A percentile compares a stretch with the other conserved stretches of the same genome.
phyloP scores from a whole-genome alignment of 2,888 invertebrate genomes.

The Mimumesa dahlbomi region DNA sequence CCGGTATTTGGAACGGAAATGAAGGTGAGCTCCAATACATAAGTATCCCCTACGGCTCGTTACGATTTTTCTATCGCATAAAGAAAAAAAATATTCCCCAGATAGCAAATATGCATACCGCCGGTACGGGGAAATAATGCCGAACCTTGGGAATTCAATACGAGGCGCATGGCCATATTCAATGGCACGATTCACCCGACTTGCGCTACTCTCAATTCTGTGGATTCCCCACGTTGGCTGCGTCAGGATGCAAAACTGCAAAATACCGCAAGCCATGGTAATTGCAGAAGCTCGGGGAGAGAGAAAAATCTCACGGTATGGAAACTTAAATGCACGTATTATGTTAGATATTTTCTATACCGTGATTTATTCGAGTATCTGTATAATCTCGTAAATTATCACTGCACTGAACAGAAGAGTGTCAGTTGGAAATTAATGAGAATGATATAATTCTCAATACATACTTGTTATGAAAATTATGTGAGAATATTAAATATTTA shows the following conservation, averaged over 20 bases:
- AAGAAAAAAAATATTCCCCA: conserved; percentile 48
- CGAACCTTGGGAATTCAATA: conserved; percentile 57
- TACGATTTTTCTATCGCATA: conserved; percentile 45
- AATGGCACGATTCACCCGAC: conserved; percentile 56
- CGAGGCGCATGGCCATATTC: conserved; percentile 53
- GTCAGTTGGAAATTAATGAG: no score
- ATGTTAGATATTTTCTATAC: not conserved
- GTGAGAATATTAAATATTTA: no score
- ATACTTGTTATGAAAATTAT: no score
- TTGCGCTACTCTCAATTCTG: conserved; percentile 53
- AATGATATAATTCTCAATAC: no score
- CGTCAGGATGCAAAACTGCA: conserved; percentile 60
- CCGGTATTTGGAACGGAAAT: conserved; percentile 37
- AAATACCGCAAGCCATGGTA: conserved; percentile 58
- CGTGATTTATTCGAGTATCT: not conserved
- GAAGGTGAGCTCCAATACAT: conserved; percentile 33
- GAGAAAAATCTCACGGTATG: no score
- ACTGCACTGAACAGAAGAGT: no score
- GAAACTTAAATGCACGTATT: not conserved
- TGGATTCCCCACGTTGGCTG: conserved; percentile 48
- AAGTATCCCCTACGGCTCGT: conserved; percentile 40
- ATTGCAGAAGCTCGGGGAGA: conserved; percentile 25
- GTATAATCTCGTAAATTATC: no score
- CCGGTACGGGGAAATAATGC: conserved; percentile 54
- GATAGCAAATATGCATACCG: conserved; percentile 48